Evolutionary conservation across 2,888 invertebrate genomes (phyloP), one percentile per base, ranked within the genome.

Genomic region (Andricus curvator): DNA sequence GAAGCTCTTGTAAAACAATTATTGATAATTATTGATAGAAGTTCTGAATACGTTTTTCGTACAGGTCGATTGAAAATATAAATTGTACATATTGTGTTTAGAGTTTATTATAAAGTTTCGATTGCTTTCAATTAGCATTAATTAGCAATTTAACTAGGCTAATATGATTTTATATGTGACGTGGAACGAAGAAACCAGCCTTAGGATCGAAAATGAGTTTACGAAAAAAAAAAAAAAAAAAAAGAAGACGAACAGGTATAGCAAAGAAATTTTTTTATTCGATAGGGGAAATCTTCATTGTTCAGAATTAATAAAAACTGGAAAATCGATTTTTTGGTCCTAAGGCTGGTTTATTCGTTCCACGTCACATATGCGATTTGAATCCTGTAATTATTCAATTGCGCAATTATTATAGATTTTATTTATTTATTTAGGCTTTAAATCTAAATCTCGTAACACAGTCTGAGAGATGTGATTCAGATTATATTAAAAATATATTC

Each of bases 401-500:
- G 4, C 6, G 8, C 9, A 51, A n/a, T 51, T n/a, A 51, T 2
- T 51, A n/a, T n/a, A 8, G 9, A 51, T 51, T 8, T 5, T 51
- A 56, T 11, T 56, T 51, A 56, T 11, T 56, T 22, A 60, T 60
- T 22, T 22, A 22, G 8, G 4, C 2, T 22, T 11, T 17, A 48
- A 15, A 5, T 17, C 1, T 48, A 48, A 60, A 4, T 22, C 4
- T 11, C 0, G n/a, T 60, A 11, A 22, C 56, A 60, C 13, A 60
- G 22, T 60, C 11, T 60, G 9, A 22, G 11, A 1, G 60, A 60
- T 4, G 13, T 29, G 25, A 29, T 64, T 17, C 5, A 64, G 64
- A 64, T 64, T 64, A 29, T 64, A 64, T 15, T 13, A 64, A 25
- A 64, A 64, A 25, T 64, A 64, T 64, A 64, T 64, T 25, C 15